Base-by-base conservation (phyloP, 2,113 vertebrate species). In the Gila orcuttii region DNA sequence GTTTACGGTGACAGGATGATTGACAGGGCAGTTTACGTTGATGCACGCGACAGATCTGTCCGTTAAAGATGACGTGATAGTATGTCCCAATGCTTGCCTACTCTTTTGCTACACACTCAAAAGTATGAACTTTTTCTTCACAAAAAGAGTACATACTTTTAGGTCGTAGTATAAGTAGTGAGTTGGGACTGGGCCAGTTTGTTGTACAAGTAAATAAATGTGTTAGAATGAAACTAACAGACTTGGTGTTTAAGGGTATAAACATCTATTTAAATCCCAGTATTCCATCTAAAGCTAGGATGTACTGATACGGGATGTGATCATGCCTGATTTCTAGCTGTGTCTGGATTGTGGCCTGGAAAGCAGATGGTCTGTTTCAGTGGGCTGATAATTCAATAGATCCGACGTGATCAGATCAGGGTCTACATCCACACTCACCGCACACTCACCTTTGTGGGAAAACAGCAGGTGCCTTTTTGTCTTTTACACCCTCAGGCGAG, bases 391-490 rank as follows among this genome's bases (percentile, higher is more conserved):
- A 60, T 82, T 76, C 71, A 91, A 80, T 55, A 73, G 45, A 86
- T 64, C 84, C 52, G 39, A 64, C 75, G 62, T 90, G 93, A 94
- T 93, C 91, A 92, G 85, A 92, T 93, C 91, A 66, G 28, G 21
- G 15, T 81, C 28, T 12, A 36, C 15, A 60, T 84, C 78, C 78
- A 87, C n/a, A 10, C 82, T 23, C 85, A 75, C 76, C 52, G 19
- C 52, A n/a, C 78, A 85, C 82, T 62, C 73, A 78, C 13, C 68
- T 86, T 86, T 89, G 84, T 89, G 92, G 90, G 1, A 90, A 93
- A 93, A 92, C 90, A 92, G 87, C 94, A 94, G 94, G 91, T 94
- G 93, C 83, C 71, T 88, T 52, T 82, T 87, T 59, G 90, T 89
- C 79, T 79, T 84, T 7, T 7, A 60, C 73, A 85, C 50, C 23